These are phyloP conservation scores for Drosophila pandora DNA, from an alignment of 1,140 invertebrate species.

Conservation along the genomic window DNA sequence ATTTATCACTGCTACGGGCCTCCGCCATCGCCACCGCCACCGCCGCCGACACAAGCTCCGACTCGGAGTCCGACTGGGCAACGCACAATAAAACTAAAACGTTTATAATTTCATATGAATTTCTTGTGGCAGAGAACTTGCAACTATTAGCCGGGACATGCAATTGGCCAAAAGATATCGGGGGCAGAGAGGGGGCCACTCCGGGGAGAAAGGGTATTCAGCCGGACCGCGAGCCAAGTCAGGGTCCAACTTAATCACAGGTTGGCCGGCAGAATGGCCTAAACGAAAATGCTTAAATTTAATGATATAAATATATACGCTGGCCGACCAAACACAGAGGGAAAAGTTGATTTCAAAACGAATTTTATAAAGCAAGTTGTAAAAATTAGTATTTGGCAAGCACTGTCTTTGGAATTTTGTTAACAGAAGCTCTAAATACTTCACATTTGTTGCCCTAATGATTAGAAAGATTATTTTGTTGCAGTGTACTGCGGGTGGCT, in stretches of 20 bases:
- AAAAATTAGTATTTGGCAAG: too few species aligned
- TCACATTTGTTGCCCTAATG: too few species aligned
- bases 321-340: slow-evolving; percentile 19
- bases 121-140: slow-evolving; percentile 60
- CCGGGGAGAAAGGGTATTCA: slow-evolving; percentile 4
- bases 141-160: slow-evolving; percentile 76
- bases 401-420: too few species aligned
- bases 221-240: slow-evolving; percentile 49
- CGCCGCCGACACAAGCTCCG: slow-evolving; percentile 20
- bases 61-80: slow-evolving; percentile 28
- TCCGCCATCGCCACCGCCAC: slow-evolving; percentile 36
- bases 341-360: slow-evolving; percentile 20
- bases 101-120: slow-evolving; percentile 82
- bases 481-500: slow-evolving; percentile 58
- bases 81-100: slow-evolving; percentile 81
- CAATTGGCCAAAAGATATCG: slow-evolving; percentile 68
- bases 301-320: slow-evolving; percentile 83
- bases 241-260: slow-evolving; percentile 75
- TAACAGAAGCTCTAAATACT: too few species aligned
- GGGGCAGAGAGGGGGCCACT: slow-evolving; percentile 6
- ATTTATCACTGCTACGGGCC: slow-evolving; percentile 80
- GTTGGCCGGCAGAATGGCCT: slow-evolving; percentile 81
- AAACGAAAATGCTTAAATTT: slow-evolving; percentile 84
- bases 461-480: background rate
- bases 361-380: background rate